Percentiles rank a stretch among this genome's conserved stretches.
Evolutionary conservation across 2,888 invertebrate species (phyloP).

Genomic region (Ganaspis brasiliensis): DNA sequence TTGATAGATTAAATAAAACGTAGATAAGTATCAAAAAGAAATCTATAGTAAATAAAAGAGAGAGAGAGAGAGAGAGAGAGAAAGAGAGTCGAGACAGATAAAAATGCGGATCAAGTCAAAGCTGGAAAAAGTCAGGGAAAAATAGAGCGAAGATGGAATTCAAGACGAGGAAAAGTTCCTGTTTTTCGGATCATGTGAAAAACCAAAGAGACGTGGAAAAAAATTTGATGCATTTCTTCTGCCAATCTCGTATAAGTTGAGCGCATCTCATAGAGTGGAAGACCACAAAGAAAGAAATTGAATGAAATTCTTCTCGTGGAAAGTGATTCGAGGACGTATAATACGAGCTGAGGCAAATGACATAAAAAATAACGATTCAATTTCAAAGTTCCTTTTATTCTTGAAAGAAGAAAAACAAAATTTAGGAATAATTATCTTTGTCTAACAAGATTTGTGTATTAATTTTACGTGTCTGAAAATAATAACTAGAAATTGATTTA

Average conservation of each 20-base stretch:
- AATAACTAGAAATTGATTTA: too few species aligned
- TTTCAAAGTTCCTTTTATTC: constrained; percentile 5
- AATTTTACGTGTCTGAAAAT: too few species aligned
- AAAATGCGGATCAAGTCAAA: too few species aligned
- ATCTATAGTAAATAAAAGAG: too few species aligned
- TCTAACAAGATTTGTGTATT: too few species aligned
- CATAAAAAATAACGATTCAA: constrained; percentile 32
- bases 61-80: too few species aligned
- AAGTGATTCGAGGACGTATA: constrained; percentile 34
- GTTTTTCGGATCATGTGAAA: background rate
- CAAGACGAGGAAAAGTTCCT: background rate
- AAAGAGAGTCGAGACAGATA: too few species aligned
- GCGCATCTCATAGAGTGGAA: background rate
- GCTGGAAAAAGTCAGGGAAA: too few species aligned
- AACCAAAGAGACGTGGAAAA: background rate
- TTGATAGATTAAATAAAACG: too few species aligned
- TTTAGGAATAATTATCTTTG: too few species aligned
- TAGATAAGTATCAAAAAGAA: too few species aligned
- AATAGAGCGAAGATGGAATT: background rate
- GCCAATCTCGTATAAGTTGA: constrained; percentile 17
- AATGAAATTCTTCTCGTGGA: constrained; percentile 34
- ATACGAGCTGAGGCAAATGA: constrained; percentile 3
- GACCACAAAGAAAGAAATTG: constrained; percentile 28
- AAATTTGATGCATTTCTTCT: constrained; percentile 28
- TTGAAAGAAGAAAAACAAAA: background rate